These are phyloP conservation scores for Aplysina aerophoba DNA, from an alignment of 37 sponge, comb jelly and placozoan genomes.

Conservation along the genomic window DNA sequence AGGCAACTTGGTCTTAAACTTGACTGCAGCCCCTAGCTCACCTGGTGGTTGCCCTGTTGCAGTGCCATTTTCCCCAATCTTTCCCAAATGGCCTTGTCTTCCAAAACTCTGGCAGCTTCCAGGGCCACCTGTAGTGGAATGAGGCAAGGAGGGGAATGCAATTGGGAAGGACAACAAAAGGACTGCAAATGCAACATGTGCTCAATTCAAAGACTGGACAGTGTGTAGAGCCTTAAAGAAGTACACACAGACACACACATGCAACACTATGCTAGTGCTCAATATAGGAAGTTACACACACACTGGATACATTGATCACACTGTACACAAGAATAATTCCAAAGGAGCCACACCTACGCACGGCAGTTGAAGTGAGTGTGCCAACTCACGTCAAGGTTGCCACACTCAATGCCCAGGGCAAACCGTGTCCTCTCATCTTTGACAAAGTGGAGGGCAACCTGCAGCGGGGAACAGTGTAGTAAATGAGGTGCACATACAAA, in stretches of 20 bases:
- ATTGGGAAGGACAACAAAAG: background rate
- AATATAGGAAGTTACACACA: background rate
- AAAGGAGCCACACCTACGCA: background rate
- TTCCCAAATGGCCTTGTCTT: constrained; percentile 95
- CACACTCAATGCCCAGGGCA: constrained; percentile 94
- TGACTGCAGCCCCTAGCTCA: background rate
- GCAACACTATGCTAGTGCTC: background rate
- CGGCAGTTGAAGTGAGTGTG: background rate
- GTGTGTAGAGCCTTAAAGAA: too few relatives aligned
- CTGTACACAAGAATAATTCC: background rate
- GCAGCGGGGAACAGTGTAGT: background rate
- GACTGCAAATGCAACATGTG: too few relatives aligned
- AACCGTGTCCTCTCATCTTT: constrained; percentile 96
- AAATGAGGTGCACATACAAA: too few relatives aligned
- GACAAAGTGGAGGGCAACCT: constrained; percentile 98
- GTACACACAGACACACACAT: background rate
- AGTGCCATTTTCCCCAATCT: constrained; percentile 84
- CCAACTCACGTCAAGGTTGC: constrained; percentile 91
- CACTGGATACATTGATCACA: background rate
- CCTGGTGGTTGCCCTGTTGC: constrained; percentile 96
- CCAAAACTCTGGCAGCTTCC: constrained; percentile 89
- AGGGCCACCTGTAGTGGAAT: constrained; percentile 78
- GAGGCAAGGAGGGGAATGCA: background rate
- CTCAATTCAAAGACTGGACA: too few relatives aligned
- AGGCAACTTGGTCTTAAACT: background rate